Evolutionary conservation across 2,888 invertebrate species (phyloP).

Genomic region (Trachelus tabidus): DNA sequence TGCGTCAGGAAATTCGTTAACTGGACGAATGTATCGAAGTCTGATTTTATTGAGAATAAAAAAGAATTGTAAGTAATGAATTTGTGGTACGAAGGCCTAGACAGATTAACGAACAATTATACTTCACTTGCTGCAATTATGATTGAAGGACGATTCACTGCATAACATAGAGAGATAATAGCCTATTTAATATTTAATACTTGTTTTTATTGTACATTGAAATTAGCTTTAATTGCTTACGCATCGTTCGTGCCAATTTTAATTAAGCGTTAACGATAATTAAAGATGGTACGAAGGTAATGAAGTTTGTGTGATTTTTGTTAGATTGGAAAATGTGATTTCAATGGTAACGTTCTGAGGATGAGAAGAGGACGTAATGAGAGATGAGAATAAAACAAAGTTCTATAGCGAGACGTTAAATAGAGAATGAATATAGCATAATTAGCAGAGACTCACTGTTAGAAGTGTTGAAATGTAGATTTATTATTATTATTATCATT

Average conservation of each 20-base stretch:
- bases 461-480: conserved; percentile 19
- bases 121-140: conserved; percentile 1
- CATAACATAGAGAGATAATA: conserved; percentile 16
- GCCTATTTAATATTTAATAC: conserved; percentile 21
- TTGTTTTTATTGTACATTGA: conserved; percentile 20
- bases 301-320: conserved; percentile 19
- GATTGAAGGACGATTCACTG: conserved; percentile 7
- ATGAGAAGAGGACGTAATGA: not conserved
- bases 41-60: not conserved
- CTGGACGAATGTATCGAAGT: not conserved
- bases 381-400: not conserved
- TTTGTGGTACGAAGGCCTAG: not conserved
- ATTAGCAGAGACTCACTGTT: conserved; percentile 15
- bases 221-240: conserved; percentile 19
- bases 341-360: not conserved
- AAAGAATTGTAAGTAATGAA: not conserved
- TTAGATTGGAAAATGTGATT: conserved; percentile 21
- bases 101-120: not conserved
- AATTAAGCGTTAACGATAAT: conserved; percentile 11
- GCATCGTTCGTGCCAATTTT: conserved; percentile 16
- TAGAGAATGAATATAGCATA: conserved; percentile 10
- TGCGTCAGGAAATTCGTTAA: not conserved
- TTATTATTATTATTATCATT: not conserved
- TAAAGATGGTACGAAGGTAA: conserved; percentile 14
- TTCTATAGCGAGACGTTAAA: not conserved